Conservation (phyloP, 2,888 invertebrate genomes). For the Prostheceraeus crozeri region DNA sequence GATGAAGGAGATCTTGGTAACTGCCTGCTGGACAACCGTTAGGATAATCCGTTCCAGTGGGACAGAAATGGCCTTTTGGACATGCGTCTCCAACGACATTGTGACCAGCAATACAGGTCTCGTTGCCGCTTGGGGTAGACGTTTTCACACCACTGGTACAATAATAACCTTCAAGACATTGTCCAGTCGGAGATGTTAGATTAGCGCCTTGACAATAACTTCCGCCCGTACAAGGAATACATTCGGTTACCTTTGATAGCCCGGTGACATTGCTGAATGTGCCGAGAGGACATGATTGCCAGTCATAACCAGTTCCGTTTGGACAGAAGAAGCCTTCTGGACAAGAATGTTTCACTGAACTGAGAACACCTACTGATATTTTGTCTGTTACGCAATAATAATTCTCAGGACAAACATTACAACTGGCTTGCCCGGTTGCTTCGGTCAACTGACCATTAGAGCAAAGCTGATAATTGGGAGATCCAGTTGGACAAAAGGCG, state of each 20-base stretch:
- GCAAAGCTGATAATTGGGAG: conserved; percentile 47
- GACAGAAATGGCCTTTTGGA: conserved; percentile 49
- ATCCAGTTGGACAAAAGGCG: conserved; percentile 51
- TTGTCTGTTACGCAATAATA: not conserved
- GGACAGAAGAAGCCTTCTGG: conserved; percentile 49
- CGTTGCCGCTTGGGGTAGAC: conserved; percentile 60
- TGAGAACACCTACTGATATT: not conserved
- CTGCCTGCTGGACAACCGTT: conserved; percentile 48
- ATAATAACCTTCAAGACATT: conserved; percentile 58
- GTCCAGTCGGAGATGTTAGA: conserved; percentile 46
- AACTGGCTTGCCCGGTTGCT: not conserved
- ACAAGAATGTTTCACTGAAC: not conserved
- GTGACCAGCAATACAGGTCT: conserved; percentile 39
- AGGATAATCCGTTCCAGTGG: conserved; percentile 45
- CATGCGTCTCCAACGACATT: conserved; percentile 45
- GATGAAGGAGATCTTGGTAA: conserved; percentile 49
- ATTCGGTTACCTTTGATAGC: conserved; percentile 45
- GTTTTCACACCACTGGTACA: conserved; percentile 87
- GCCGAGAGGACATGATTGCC: conserved; percentile 48
- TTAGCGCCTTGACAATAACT: conserved; percentile 48
- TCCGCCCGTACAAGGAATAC: conserved; percentile 52
- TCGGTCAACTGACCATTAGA: conserved; percentile 47
- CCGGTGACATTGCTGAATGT: conserved; percentile 48
- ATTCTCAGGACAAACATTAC: conserved; percentile 4
- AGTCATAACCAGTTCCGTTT: conserved; percentile 48